These are phyloP conservation scores for Hirtodrosophila alboralis DNA, from an alignment of 2,888 invertebrate genomes.

Conservation along the genomic window DNA sequence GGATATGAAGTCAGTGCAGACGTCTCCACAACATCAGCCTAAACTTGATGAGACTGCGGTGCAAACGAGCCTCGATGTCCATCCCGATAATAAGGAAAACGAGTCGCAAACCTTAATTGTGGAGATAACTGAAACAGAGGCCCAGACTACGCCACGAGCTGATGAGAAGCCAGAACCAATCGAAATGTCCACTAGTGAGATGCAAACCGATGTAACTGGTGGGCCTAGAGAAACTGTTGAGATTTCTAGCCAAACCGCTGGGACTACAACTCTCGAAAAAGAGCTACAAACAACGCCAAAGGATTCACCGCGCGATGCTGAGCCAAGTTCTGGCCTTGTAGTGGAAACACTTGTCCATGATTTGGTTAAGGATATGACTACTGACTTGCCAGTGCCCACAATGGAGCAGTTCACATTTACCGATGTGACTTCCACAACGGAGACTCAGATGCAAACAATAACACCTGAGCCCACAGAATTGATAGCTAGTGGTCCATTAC, in stretches of 20 bases:
- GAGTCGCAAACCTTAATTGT: conserved; percentile 82
- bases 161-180: conserved; percentile 64
- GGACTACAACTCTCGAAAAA: conserved; percentile 77
- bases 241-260: conserved; percentile 78
- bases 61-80: conserved; percentile 79
- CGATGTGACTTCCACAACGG: conserved; percentile 68
- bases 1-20: conserved; percentile 84
- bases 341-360: conserved; percentile 83
- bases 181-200: conserved; percentile 50
- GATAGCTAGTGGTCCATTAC: conserved; percentile 55
- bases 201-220: conserved; percentile 65
- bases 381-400: conserved; percentile 69
- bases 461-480: conserved; percentile 64
- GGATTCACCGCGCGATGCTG: conserved; percentile 58
- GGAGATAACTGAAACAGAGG: conserved; percentile 82
- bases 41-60: conserved; percentile 73
- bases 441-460: conserved; percentile 70
- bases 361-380: conserved; percentile 82
- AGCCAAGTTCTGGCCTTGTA: conserved; percentile 74
- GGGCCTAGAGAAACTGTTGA: conserved; percentile 70
- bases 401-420: conserved; percentile 75
- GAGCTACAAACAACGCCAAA: conserved; percentile 82
- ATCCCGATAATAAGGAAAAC: conserved; percentile 74
- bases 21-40: conserved; percentile 81
- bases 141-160: conserved; percentile 76